Base-by-base conservation (phyloP, 2,113 vertebrate species). In the Atlantisia rogersi region DNA sequence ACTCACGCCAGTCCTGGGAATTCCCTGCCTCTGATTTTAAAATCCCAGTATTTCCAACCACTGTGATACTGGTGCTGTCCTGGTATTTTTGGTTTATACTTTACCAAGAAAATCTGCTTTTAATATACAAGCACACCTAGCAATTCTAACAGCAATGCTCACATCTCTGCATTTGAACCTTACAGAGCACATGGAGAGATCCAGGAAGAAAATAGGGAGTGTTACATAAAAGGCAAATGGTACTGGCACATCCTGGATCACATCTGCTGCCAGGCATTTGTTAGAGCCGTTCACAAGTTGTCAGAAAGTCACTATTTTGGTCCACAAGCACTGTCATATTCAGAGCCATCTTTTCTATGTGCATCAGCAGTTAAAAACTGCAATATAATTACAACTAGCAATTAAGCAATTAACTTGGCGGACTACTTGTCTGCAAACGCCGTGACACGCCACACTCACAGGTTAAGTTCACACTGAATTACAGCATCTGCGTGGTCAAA, bases 271-370 rank as follows among this genome's bases (percentile, higher is more conserved):
- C 1, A 48, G 32, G 85, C 95, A 92, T 58, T 40, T 71, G 68
- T 52, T 74, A 14, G 59, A 76, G 86, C 24, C 37, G 40, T 29
- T 90, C 80, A 70, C 46, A 31, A 67, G 86, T 70, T 94, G 95
- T 92, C 95, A 96, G 11, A 55, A 81, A 95, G 87, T 74, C 64
- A 63, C 94, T 93, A 92, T 92, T 96, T 67, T 88, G 56, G 91
- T 73, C 82, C 78, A 37, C 6, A 10, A 64, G 62, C 82, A 14
- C 73, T 91, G 39, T 69, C 5, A 1, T 67, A 78, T 62, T 73
- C 88, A 83, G 82, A 91, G 37, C 40, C 76, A 78, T 74, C 76
- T 78, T 52, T 44, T 55, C 82, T 63, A n/a, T 12, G 37, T 32
- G 73, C 80, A 37, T 59, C 76, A 46, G 85, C 88, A 88, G 14